phyloP scores from a whole-genome alignment of 2,888 invertebrate species.

The Saturnia japonica region DNA sequence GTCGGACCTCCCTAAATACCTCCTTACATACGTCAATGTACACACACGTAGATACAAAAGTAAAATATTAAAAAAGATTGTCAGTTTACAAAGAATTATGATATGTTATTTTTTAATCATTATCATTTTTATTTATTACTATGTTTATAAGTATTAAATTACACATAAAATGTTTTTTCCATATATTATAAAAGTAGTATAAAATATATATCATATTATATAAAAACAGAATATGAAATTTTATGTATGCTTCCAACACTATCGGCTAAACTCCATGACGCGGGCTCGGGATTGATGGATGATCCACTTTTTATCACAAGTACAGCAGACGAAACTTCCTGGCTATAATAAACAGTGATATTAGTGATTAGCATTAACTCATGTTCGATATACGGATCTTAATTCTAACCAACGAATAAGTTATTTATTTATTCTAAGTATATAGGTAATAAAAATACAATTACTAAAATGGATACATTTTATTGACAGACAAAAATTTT shows the following conservation, averaged over 20 bases:
- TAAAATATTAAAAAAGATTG: background rate
- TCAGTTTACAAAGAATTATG: background rate
- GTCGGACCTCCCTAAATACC: too few relatives aligned
- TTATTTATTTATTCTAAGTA: background rate
- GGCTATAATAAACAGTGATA: background rate
- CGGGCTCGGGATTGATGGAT: background rate
- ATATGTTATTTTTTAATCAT: background rate
- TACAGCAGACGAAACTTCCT: background rate
- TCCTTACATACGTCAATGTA: too few relatives aligned
- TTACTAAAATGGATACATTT: too few relatives aligned
- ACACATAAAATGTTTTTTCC: background rate
- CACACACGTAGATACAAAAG: background rate
- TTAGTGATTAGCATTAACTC: background rate
- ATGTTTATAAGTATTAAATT: too few relatives aligned
- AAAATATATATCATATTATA: background rate
- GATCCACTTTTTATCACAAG: background rate
- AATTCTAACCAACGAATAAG: background rate
- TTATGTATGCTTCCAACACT: background rate
- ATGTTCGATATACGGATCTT: background rate
- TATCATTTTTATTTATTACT: background rate
- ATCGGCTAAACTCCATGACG: background rate
- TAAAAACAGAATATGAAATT: background rate
- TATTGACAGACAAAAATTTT: background rate
- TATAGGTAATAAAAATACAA: too few relatives aligned
- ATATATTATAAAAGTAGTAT: background rate